Evolutionary conservation across 1,140 invertebrate genomes (phyloP).

Genomic region (Triops cancriformis): DNA sequence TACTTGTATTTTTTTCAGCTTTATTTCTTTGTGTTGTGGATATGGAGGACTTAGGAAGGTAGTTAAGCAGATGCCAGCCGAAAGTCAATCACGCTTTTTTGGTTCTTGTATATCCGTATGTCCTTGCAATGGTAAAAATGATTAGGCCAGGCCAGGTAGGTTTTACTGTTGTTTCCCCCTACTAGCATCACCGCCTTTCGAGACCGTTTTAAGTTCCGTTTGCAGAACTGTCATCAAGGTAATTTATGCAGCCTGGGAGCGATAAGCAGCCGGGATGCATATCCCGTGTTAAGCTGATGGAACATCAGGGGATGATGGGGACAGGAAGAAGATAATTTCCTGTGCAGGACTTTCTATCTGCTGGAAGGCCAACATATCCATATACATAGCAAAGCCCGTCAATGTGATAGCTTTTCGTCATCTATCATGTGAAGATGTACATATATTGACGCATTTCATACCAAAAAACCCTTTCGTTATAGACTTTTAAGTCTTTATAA

Average conservation of each 20-base stretch:
- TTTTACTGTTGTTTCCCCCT: neutral
- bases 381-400: neutral
- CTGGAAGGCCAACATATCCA: neutral
- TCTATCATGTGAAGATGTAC: neutral
- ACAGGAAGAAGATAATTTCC: constrained; percentile 14
- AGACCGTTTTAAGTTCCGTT: neutral
- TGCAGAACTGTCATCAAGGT: constrained; percentile 13
- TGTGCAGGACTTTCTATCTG: neutral
- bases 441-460: neutral
- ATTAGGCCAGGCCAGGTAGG: neutral
- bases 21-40: neutral
- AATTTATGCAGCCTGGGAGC: neutral
- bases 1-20: neutral
- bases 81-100: neutral
- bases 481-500: too few species aligned
- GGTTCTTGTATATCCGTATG: neutral
- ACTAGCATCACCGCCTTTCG: too few species aligned
- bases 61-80: neutral
- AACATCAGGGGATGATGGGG: constrained; percentile 11
- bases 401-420: neutral
- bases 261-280: constrained; percentile 1
- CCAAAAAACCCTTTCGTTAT: too few species aligned
- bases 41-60: neutral
- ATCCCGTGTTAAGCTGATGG: constrained; percentile 4
- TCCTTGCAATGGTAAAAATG: neutral